Percentiles rank a stretch among this genome's conserved stretches.
phyloP scores from a whole-genome alignment of 2,888 invertebrate genomes.

The Drosophila anomelani region DNA sequence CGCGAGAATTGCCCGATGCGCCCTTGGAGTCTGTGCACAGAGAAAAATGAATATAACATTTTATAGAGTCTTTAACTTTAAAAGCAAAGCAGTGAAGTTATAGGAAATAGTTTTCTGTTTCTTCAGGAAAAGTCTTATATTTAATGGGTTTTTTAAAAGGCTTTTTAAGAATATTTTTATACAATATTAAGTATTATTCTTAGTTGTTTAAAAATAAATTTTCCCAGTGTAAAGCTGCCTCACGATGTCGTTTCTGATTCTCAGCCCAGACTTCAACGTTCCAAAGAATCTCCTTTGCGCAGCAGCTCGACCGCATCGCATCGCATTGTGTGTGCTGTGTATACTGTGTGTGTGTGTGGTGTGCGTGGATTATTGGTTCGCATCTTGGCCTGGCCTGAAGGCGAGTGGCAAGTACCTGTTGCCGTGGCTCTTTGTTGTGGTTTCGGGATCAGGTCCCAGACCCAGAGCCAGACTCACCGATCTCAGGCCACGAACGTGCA shows the following conservation, averaged over 20 bases:
- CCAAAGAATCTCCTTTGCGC: slow-evolving; percentile 62
- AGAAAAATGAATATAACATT: not conserved
- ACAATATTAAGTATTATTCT: too few species aligned
- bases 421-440: slow-evolving; percentile 71
- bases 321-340: slow-evolving; percentile 62
- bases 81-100: not conserved
- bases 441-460: slow-evolving; percentile 45
- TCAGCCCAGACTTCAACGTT: slow-evolving; percentile 47
- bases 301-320: slow-evolving; percentile 52
- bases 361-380: slow-evolving; percentile 77
- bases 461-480: slow-evolving; percentile 12
- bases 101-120: not conserved
- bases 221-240: slow-evolving; percentile 27
- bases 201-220: not conserved
- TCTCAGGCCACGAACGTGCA: slow-evolving; percentile 69
- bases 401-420: slow-evolving; percentile 73
- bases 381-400: slow-evolving; percentile 72
- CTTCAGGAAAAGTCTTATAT: not conserved
- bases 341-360: slow-evolving; percentile 55
- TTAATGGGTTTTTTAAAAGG: not conserved
- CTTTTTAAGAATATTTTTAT: not conserved
- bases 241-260: slow-evolving; percentile 48
- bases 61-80: too few species aligned
- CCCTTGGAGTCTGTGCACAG: slow-evolving; percentile 78
- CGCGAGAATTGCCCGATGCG: slow-evolving; percentile 80